Base-by-base conservation (phyloP, 2,113 vertebrate genomes). In the Rallus limicola region DNA sequence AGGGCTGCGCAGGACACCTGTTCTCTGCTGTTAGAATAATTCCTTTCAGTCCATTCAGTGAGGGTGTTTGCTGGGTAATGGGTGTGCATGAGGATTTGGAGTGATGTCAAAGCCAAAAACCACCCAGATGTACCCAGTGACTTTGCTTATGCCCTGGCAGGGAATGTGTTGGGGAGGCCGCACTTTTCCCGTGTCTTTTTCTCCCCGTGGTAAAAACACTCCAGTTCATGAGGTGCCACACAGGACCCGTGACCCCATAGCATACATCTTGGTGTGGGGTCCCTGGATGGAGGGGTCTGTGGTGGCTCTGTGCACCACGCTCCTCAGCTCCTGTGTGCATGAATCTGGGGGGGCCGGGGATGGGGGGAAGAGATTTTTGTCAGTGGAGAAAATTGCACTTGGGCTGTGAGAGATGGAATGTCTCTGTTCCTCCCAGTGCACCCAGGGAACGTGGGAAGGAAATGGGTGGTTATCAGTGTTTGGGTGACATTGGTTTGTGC, bases 1-100 rank as follows among this genome's bases (percentile, higher is more conserved):
- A 46, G 33, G 2, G 25, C 5, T 0, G 63, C 2, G 0, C 1
- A 13, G 40, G 76, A 23, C 6, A 0, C 18, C 1, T 0, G 0
- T 19, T 1, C 77, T 29, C 65, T 0, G 1, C 3, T 14, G 31
- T 55, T 4, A 36, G 21, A 20, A 2, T 6, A 8, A 13, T 5
- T 40, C 25, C 13, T 82, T 23, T 53, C 14, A 38, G 40, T 34
- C 33, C 17, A 1, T 28, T 33, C 1, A 2, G 0, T 18, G 86
- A 19, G 63, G 67, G 58, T 63, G 26, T 52, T 67, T 64, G 20
- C 33, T 63, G 76, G 48, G 71, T 53, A 31, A 38, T 48, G 33
- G 48, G 52, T 59, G 11, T 15, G 33, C 33, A 48, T 52, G 25
- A 3, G 1, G 0, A 5, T 29, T 44, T 25, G 21, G 58, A 65